Evolutionary conservation across 2,797 vertebrate species (phyloP), one percentile per base, ranked within the genome.

Genomic region (Paratrypauchen microcephalus): DNA sequence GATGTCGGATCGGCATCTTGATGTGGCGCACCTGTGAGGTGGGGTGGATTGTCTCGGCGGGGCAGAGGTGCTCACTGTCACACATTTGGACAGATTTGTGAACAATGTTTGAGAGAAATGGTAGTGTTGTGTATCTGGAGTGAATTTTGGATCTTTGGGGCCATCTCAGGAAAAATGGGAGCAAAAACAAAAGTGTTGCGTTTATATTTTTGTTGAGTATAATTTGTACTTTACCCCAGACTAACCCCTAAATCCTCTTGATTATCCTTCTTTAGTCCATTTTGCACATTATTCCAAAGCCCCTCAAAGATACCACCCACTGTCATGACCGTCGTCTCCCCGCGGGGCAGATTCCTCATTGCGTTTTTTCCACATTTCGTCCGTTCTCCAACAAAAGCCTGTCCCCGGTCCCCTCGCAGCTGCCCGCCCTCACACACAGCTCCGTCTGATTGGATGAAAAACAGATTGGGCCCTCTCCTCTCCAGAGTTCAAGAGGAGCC

Each of bases 401-500:
- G 85, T 0, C 86, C 65, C 86, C 66, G 83, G 71, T 86, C 82
- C 11, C 74, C 8, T 68, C 64, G 80, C 90, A 90, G 89, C 89
- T 91, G 90, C 89, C 73, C 61, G 70, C 70, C 74, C 11, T 65
- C 80, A 19, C 65, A 19, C 65, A 78, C 76, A 62, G 28, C 24
- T 70, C 36, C 58, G 73, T 16, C 72, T 57, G 83, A 82, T 67
- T 74, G 77, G 70, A 64, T 59, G 61, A 19, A 71, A 72, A 74
- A 70, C 56, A 68, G 24, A 45, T 19, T 69, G 32, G 26, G 15
- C 21, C n/a, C 2, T 26, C 72, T 77, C 54, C 56, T 59, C 64
- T 71, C 0, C 1, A 36, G 58, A 76, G 80, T 83, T 86, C 73
- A 83, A 90, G 83, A 77, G 79, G 28, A 11, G 75, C 62, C 24